Evolutionary conservation across 2,113 vertebrate species (phyloP).

Genomic region (Elaphurus davidianus): DNA sequence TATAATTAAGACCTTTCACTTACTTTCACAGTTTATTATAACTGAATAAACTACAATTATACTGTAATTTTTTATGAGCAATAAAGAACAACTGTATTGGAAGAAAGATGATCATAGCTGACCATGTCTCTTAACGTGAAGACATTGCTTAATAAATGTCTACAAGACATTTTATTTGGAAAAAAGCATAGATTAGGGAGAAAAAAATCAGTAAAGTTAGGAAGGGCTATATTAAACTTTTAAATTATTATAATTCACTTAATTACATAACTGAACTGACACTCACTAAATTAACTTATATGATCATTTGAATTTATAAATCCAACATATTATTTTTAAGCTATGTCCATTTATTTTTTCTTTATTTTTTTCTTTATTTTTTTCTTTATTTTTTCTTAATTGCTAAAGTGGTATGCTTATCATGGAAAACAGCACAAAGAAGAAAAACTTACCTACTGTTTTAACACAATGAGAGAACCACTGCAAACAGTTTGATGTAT

Average conservation of each 20-base stretch:
- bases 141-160: neutral
- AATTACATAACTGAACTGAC: neutral
- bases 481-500: neutral
- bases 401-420: neutral
- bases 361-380: too few relatives aligned
- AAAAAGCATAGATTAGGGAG: neutral
- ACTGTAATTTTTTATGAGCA: neutral
- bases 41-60: slow-evolving; percentile 7
- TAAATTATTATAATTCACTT: neutral
- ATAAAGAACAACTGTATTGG: neutral
- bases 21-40: neutral
- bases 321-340: neutral
- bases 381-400: slow-evolving; percentile 4
- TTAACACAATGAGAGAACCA: neutral
- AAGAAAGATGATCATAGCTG: neutral
- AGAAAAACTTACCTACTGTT: neutral
- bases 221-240: neutral
- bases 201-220: neutral
- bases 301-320: neutral
- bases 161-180: neutral
- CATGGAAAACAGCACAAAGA: neutral
- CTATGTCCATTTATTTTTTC: neutral
- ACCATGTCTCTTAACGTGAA: neutral
- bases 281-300: neutral
- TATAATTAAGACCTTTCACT: neutral